phyloP scores from a whole-genome alignment of 2,888 invertebrate genomes.

The Cinara cedri region DNA sequence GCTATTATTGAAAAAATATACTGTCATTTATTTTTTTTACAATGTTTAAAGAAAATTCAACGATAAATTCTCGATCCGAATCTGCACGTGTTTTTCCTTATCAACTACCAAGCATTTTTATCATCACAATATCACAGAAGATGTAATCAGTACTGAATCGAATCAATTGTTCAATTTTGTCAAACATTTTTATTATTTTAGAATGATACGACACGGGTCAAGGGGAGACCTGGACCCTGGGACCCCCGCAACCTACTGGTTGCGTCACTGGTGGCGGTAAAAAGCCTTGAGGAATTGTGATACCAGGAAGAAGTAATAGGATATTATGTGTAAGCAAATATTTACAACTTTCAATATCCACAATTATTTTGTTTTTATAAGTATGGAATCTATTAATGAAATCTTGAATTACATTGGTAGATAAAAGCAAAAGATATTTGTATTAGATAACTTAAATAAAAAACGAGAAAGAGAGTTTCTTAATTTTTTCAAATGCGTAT shows the following conservation, averaged over 20 bases:
- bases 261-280: slow-evolving; percentile 24
- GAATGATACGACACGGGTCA: slow-evolving; percentile 9
- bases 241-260: background rate
- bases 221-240: background rate
- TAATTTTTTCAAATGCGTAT: no score
- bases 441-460: no score
- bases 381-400: no score
- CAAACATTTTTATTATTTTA: slow-evolving; percentile 20
- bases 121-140: slow-evolving; percentile 1
- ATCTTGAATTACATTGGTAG: no score
- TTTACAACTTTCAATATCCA: no score
- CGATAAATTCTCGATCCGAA: background rate
- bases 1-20: slow-evolving; percentile 58
- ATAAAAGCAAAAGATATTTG: no score
- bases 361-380: no score
- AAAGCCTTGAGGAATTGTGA: no score
- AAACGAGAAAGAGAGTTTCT: no score
- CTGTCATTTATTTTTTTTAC: slow-evolving; percentile 58
- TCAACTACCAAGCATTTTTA: background rate
- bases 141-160: background rate
- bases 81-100: background rate
- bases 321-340: no score
- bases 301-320: no score
- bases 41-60: slow-evolving; percentile 59
- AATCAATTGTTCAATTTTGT: slow-evolving; percentile 40